These are phyloP conservation scores for Adrianichthys oophorus DNA, from an alignment of 2,797 vertebrate species.

Conservation along the genomic window DNA sequence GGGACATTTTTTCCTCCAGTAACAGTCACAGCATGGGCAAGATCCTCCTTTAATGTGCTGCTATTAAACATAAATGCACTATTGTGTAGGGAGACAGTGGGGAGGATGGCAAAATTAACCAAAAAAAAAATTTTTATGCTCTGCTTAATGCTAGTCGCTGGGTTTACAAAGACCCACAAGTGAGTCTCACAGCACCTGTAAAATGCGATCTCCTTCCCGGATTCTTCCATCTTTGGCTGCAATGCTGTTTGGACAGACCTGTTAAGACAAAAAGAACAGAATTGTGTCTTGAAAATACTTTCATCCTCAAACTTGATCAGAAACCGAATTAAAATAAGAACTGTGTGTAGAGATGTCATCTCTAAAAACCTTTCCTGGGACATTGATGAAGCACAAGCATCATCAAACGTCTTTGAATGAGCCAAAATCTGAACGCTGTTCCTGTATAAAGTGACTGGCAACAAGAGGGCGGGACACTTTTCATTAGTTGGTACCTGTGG, in stretches of 20 bases:
- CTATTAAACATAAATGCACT: conserved; percentile 75
- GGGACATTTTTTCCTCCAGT: conserved; percentile 54
- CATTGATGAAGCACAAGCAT: conserved; percentile 17
- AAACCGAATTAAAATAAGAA: too few relatives aligned
- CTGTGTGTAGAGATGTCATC: too few relatives aligned
- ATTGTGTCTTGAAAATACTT: conserved; percentile 15
- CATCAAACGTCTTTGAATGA: conserved; percentile 20
- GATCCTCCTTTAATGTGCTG: conserved; percentile 62
- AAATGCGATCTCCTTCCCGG: conserved; percentile 92
- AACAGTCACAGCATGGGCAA: conserved; percentile 58
- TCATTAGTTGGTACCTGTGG: conserved; percentile 73
- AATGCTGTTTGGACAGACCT: conserved; percentile 95
- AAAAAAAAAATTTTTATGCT: conserved; percentile 37
- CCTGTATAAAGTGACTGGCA: conserved; percentile 71
- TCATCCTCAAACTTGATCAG: neutral
- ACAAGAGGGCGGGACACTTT: conserved; percentile 65
- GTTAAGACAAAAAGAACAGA: conserved; percentile 28
- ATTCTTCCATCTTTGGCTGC: conserved; percentile 93
- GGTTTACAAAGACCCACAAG: neutral
- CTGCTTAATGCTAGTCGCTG: conserved; percentile 35
- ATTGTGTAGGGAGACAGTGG: conserved; percentile 54
- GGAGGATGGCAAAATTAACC: conserved; percentile 38
- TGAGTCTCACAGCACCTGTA: conserved; percentile 81
- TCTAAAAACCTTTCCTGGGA: too few relatives aligned
- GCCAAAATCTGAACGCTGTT: conserved; percentile 33